phyloP scores from a whole-genome alignment of 30 jellyfish, hydroid and myxozoan species.

The Nemopilema nomurai region DNA sequence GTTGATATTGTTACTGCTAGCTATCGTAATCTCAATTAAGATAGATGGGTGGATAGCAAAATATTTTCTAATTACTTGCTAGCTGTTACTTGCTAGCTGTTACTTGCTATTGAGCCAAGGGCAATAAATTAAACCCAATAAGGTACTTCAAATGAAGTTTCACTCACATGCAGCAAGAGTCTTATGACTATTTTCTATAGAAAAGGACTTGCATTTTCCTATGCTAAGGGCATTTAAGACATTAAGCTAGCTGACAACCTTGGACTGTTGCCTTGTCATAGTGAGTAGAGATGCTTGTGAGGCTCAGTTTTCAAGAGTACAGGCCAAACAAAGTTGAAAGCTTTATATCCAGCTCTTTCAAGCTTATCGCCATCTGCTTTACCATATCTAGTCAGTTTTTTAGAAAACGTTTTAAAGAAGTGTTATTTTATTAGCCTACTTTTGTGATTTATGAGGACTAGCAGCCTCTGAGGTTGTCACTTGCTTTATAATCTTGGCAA shows the following conservation, averaged over 20 bases:
- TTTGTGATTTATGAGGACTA: too few species aligned
- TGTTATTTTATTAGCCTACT: too few species aligned
- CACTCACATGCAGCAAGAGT: neutral
- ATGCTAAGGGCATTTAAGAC: neutral
- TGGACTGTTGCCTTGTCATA: too few species aligned
- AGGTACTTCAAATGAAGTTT: conserved; percentile 1
- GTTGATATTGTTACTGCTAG: neutral
- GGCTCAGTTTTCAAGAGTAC: too few species aligned
- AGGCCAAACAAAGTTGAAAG: too few species aligned
- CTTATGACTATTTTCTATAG: neutral
- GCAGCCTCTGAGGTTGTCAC: too few species aligned
- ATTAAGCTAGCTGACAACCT: neutral
- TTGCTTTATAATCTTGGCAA: too few species aligned
- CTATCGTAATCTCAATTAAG: neutral
- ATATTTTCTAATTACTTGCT: neutral
- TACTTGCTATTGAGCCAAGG: neutral
- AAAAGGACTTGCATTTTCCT: neutral
- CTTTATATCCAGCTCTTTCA: too few species aligned
- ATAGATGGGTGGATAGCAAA: neutral
- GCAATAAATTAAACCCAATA: neutral
- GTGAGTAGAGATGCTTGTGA: too few species aligned
- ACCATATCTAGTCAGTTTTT: too few species aligned
- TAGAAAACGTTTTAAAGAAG: too few species aligned
- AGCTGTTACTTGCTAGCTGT: neutral
- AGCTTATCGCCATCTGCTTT: too few species aligned